A percentile compares a stretch with the other conserved stretches of the same genome.
Evolutionary conservation across 2,888 invertebrate genomes (phyloP).

Genomic region (Cryptocheilus praepositus): DNA sequence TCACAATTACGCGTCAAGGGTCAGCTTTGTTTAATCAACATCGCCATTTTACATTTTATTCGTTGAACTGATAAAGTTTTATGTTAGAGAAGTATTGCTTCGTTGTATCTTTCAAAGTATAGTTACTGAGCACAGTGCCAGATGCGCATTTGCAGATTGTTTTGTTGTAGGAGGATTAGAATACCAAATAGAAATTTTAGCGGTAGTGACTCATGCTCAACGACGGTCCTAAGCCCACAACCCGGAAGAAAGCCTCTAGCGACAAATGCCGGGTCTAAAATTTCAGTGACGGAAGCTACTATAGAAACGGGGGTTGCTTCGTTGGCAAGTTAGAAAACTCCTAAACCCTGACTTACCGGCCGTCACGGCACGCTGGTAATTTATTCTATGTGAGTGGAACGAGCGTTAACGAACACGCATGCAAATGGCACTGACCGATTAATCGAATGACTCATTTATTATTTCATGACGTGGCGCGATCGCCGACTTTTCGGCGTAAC

Average conservation of each 20-base stretch:
- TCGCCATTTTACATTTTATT: no score
- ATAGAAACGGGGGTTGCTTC: slow-evolving; percentile 56
- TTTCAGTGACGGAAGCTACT: slow-evolving; percentile 53
- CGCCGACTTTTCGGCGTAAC: background rate
- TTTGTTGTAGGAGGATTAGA: no score
- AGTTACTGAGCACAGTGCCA: no score
- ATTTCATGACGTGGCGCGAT: background rate
- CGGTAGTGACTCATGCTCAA: no score
- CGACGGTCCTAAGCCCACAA: no score
- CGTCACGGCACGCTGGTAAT: slow-evolving; percentile 37
- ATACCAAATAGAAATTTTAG: no score
- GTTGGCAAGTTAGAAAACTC: slow-evolving; percentile 67
- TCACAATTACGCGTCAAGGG: no score
- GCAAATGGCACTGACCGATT: background rate
- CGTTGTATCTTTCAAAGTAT: no score
- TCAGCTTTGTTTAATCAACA: no score
- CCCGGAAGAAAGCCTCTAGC: slow-evolving; percentile 51
- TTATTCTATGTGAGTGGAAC: slow-evolving; percentile 21
- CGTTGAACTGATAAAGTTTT: no score
- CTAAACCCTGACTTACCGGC: slow-evolving; percentile 69
- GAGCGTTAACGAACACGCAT: background rate
- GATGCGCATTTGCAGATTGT: no score
- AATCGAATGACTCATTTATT: background rate
- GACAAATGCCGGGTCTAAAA: slow-evolving; percentile 65
- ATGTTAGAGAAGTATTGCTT: no score